These are phyloP conservation scores for Alfaro cultratus DNA, from an alignment of 2,797 vertebrate species.

Conservation along the genomic window DNA sequence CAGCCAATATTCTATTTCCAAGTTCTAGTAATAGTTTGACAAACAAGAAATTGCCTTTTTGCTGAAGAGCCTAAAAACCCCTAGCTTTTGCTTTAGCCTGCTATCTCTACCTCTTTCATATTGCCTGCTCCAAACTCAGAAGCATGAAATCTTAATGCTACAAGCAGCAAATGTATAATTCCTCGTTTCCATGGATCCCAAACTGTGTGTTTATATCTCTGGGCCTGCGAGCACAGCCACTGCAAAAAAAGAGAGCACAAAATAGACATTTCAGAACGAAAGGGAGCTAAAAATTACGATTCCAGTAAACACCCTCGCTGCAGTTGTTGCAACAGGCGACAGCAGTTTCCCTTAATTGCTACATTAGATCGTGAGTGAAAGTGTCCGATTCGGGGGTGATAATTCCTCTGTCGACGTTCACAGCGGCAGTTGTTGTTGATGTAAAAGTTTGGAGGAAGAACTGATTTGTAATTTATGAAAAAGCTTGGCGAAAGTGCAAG, in stretches of 20 bases:
- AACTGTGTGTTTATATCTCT: conserved; percentile 15
- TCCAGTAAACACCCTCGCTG: conserved; percentile 38
- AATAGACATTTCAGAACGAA: conserved; percentile 35
- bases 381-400: conserved; percentile 49
- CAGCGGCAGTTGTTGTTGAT: conserved; percentile 50
- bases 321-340: conserved; percentile 27
- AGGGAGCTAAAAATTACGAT: conserved; percentile 14
- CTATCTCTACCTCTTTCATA: conserved; percentile 21
- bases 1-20: background rate
- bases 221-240: conserved; percentile 22
- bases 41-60: conserved; percentile 13
- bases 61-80: conserved; percentile 16
- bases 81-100: conserved; percentile 11
- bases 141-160: conserved; percentile 46
- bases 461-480: conserved; percentile 20
- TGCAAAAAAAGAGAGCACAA: conserved; percentile 11
- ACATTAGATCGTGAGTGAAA: conserved; percentile 33
- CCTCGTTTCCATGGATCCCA: conserved; percentile 19
- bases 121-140: conserved; percentile 29
- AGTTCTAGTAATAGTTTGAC: conserved; percentile 2
- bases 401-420: conserved; percentile 47
- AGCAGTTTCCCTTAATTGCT: conserved; percentile 33
- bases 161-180: conserved; percentile 39
- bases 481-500: background rate
- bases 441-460: conserved; percentile 35